These are phyloP conservation scores for Drosophila obscura DNA, from an alignment of 1,140 invertebrate species.

Conservation along the genomic window DNA sequence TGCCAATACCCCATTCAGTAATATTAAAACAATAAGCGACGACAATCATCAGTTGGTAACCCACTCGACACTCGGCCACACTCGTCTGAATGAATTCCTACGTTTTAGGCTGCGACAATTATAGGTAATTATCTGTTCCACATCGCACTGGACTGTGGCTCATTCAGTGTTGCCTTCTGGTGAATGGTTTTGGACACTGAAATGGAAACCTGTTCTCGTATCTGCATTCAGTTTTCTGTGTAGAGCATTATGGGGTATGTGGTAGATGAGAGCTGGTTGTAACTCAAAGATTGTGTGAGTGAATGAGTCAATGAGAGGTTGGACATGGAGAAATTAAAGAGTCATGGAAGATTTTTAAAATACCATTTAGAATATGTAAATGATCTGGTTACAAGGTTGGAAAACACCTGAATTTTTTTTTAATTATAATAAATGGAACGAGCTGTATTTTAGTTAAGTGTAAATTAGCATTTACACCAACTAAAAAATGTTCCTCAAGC, in stretches of 20 bases:
- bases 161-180: constrained; percentile 36
- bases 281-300: not conserved
- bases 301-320: constrained; percentile 8
- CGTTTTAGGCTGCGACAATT: constrained; percentile 70
- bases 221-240: constrained; percentile 27
- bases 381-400: no score
- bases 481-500: no score
- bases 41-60: constrained; percentile 52
- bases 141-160: constrained; percentile 49
- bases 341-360: no score
- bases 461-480: no score
- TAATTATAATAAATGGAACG: no score
- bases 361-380: no score
- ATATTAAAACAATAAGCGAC: constrained; percentile 74
- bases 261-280: not conserved
- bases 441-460: no score
- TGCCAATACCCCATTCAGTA: constrained; percentile 33
- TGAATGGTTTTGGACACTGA: constrained; percentile 23
- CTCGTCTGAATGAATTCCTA: constrained; percentile 57
- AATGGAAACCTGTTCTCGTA: constrained; percentile 41
- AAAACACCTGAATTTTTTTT: no score
- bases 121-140: constrained; percentile 68
- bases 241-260: constrained; percentile 14
- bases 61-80: constrained; percentile 51
- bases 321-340: no score